Percentiles rank a stretch among this genome's conserved stretches.
Evolutionary conservation across 2,888 invertebrate genomes (phyloP).

Genomic region (Itoplectis maculator): DNA sequence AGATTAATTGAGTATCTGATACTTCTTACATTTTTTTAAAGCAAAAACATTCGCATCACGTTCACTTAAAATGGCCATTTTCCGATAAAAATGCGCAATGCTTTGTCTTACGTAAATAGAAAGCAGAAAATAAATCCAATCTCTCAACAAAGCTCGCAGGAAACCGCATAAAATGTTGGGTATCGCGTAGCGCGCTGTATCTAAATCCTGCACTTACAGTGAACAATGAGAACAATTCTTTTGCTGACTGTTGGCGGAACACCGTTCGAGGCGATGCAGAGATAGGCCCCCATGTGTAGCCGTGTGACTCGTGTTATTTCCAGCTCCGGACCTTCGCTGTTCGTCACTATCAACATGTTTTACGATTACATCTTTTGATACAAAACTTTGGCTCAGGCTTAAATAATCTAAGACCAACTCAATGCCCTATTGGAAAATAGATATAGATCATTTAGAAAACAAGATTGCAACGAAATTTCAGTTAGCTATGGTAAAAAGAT

Average conservation of each 20-base stretch:
- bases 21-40: not conserved
- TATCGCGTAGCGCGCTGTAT: not conserved
- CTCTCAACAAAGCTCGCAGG: not conserved
- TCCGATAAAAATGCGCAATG: not conserved
- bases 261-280: constrained; percentile 93
- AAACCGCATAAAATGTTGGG: not conserved
- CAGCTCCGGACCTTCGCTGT: constrained; percentile 88
- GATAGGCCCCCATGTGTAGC: constrained; percentile 91
- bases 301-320: constrained; percentile 89
- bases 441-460: too few species aligned
- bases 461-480: too few species aligned
- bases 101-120: constrained; percentile 2
- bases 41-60: not conserved
- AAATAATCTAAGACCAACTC: too few species aligned
- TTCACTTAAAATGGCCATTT: too few species aligned
- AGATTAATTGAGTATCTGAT: too few species aligned
- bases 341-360: constrained; percentile 84
- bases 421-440: too few species aligned
- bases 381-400: not conserved
- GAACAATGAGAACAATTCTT: constrained; percentile 87
- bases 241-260: constrained; percentile 87
- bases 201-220: constrained; percentile 89
- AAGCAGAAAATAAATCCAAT: constrained; percentile 33
- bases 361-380: not conserved
- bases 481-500: too few species aligned